phyloP scores from a whole-genome alignment of 1,140 invertebrate genomes.

The Brachionus calyciflorus region DNA sequence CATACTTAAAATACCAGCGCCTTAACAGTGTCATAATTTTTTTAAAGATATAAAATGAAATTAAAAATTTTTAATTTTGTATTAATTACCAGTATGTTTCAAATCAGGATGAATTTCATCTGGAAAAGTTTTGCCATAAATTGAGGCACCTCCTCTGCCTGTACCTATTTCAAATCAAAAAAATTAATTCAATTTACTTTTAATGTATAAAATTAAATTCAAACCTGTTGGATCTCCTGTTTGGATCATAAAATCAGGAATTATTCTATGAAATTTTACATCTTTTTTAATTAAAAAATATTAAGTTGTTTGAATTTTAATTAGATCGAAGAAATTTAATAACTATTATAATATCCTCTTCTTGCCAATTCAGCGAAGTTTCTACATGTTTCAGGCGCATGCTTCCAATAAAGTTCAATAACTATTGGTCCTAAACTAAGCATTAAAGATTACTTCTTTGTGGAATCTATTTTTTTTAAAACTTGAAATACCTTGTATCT shows the following conservation, averaged over 20 bases:
- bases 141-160: conserved; percentile 86
- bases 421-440: conserved; percentile 84
- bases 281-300: background rate
- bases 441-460: background rate
- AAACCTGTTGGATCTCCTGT: conserved; percentile 80
- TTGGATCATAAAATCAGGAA: conserved; percentile 93
- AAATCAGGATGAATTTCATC: conserved; percentile 92
- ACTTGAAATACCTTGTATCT: conserved; percentile 50
- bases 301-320: background rate
- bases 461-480: too few species aligned
- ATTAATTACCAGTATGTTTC: conserved; percentile 95
- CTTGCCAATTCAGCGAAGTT: conserved; percentile 91
- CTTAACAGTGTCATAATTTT: conserved; percentile 54
- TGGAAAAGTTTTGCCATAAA: conserved; percentile 87
- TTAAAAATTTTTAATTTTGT: too few species aligned
- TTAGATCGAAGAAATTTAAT: conserved; percentile 52
- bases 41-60: conserved; percentile 49
- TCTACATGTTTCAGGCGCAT: conserved; percentile 86
- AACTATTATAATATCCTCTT: conserved; percentile 90
- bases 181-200: background rate
- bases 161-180: conserved; percentile 48
- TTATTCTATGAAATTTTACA: conserved; percentile 86
- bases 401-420: conserved; percentile 95
- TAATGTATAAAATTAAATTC: background rate
- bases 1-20: conserved; percentile 81